Percentiles rank a stretch among this genome's conserved stretches.
phyloP scores from a whole-genome alignment of 1,140 invertebrate species.

The Coptotermes formosanus region DNA sequence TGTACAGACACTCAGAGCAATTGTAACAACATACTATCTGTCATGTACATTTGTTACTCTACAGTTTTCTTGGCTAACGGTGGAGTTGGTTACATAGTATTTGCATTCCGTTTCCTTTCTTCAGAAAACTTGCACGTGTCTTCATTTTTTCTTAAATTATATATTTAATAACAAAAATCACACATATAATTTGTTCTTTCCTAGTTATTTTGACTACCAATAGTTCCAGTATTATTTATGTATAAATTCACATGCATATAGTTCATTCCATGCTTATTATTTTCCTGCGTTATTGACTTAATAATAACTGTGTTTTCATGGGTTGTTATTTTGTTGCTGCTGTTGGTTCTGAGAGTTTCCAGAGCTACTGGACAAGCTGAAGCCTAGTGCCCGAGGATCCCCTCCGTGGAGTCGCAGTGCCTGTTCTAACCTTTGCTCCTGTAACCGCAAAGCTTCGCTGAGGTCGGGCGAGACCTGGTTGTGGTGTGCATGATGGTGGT shows the following conservation, averaged over 20 bases:
- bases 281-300: constrained; percentile 4
- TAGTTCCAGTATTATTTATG: constrained; percentile 28
- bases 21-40: constrained; percentile 17
- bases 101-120: neutral
- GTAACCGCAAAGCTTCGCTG: constrained; percentile 69
- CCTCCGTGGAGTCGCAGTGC: constrained; percentile 72
- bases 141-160: constrained; percentile 24
- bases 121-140: constrained; percentile 22
- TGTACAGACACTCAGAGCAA: constrained; percentile 26
- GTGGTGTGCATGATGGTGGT: constrained; percentile 43
- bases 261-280: constrained; percentile 1
- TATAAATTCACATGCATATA: constrained; percentile 33
- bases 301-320: constrained; percentile 28
- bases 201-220: constrained; percentile 23
- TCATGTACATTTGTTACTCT: constrained; percentile 26
- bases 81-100: constrained; percentile 20
- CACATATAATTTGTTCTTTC: constrained; percentile 20
- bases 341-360: constrained; percentile 31
- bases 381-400: constrained; percentile 62
- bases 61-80: neutral
- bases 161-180: constrained; percentile 28
- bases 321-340: constrained; percentile 27
- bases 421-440: constrained; percentile 78
- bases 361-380: constrained; percentile 50
- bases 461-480: constrained; percentile 51